phyloP scores from a whole-genome alignment of 2,888 invertebrate species.

The Macrosoma leucophasiata region DNA sequence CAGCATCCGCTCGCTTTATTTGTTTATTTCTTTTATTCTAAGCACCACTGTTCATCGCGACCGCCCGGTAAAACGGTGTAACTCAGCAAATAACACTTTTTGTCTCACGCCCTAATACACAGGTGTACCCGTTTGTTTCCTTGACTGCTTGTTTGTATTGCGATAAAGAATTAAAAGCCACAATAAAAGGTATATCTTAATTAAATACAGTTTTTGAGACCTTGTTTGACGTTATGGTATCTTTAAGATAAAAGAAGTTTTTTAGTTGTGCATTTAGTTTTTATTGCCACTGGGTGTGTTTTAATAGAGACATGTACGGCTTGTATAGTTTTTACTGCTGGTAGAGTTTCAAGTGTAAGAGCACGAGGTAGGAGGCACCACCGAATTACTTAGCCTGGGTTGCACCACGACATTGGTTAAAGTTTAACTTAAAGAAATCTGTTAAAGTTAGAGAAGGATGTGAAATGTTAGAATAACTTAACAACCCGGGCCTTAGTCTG shows the following conservation, averaged over 20 bases:
- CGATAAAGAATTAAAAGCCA: slow-evolving; percentile 51
- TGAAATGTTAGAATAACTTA: too few species aligned
- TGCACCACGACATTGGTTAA: too few species aligned
- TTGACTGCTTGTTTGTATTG: slow-evolving; percentile 35
- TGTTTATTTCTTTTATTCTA: slow-evolving; percentile 17
- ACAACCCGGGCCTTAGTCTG: too few species aligned
- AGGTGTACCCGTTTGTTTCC: slow-evolving; percentile 36
- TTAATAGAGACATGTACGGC: too few species aligned
- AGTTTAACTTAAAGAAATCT: too few species aligned
- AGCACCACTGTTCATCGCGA: slow-evolving; percentile 27
- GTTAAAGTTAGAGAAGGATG: too few species aligned
- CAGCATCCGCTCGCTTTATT: slow-evolving; percentile 18
- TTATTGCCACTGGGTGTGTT: too few species aligned
- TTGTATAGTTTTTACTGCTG: slow-evolving; percentile 13
- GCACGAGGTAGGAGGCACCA: too few species aligned
- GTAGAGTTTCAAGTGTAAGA: not conserved
- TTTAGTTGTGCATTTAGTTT: too few species aligned
- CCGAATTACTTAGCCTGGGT: too few species aligned
- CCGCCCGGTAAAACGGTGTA: slow-evolving; percentile 24
- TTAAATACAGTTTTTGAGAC: slow-evolving; percentile 31
- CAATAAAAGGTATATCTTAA: slow-evolving; percentile 38
- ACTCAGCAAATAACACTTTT: slow-evolving; percentile 38
- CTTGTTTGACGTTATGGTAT: slow-evolving; percentile 20
- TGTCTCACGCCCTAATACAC: slow-evolving; percentile 35
- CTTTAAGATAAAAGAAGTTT: slow-evolving; percentile 19